phyloP scores from a whole-genome alignment of 2,888 invertebrate species.

The Cantharis lateralis region DNA sequence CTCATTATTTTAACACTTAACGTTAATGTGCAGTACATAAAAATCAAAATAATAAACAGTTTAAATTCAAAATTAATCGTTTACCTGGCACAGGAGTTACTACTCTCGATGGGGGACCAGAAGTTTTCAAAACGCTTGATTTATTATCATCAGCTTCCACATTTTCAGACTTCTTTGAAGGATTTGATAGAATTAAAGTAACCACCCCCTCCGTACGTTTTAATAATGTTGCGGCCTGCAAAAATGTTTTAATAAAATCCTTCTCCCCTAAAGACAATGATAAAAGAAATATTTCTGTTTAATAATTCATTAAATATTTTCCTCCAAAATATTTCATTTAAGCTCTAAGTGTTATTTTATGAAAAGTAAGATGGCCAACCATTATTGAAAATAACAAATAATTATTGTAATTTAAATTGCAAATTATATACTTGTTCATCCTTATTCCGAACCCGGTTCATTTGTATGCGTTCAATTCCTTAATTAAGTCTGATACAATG shows the following conservation, averaged over 20 bases:
- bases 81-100: constrained; percentile 41
- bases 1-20: background rate
- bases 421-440: background rate
- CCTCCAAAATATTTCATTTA: background rate
- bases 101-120: constrained; percentile 40
- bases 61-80: background rate
- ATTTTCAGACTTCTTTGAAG: constrained; percentile 70
- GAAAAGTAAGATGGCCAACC: background rate
- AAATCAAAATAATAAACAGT: background rate
- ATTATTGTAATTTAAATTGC: background rate
- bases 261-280: background rate
- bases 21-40: background rate
- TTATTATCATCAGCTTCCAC: constrained; percentile 23
- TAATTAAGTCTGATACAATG: background rate
- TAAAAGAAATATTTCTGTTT: background rate
- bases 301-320: background rate
- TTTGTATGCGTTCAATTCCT: background rate
- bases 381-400: background rate
- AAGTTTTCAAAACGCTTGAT: constrained; percentile 41
- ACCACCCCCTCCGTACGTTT: constrained; percentile 89
- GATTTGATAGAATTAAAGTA: constrained; percentile 80
- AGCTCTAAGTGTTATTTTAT: background rate
- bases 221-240: constrained; percentile 79
- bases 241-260: background rate
- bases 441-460: background rate